Evolutionary conservation across 2,888 invertebrate species (phyloP).

Genomic region (Panopea generosa): DNA sequence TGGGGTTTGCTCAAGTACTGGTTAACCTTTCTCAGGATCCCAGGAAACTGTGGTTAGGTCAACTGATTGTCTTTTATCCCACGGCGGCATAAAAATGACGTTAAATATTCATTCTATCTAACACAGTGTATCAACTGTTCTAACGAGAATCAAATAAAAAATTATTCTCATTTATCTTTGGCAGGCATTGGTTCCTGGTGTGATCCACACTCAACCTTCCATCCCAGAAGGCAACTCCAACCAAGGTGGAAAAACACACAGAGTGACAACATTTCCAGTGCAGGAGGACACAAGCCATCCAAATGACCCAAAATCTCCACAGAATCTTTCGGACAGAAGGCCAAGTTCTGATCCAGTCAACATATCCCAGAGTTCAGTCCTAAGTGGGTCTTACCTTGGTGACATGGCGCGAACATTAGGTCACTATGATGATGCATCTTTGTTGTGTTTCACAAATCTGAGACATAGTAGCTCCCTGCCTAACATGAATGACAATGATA

Average conservation of each 20-base stretch:
- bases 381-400: slow-evolving; percentile 55
- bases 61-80: too few relatives aligned
- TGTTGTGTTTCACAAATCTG: slow-evolving; percentile 57
- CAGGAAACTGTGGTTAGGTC: too few relatives aligned
- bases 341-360: slow-evolving; percentile 60
- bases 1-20: too few relatives aligned
- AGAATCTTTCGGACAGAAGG: slow-evolving; percentile 17
- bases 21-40: too few relatives aligned
- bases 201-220: not conserved
- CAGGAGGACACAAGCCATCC: not conserved
- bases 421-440: slow-evolving; percentile 56
- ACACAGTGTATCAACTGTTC: too few relatives aligned
- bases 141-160: too few relatives aligned
- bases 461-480: slow-evolving; percentile 70
- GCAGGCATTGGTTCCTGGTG: too few relatives aligned
- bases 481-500: slow-evolving; percentile 52
- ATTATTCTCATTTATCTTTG: too few relatives aligned
- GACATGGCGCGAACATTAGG: slow-evolving; percentile 57
- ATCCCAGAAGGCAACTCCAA: slow-evolving; percentile 3
- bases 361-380: slow-evolving; percentile 50
- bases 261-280: not conserved
- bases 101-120: too few relatives aligned
- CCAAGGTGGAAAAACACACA: not conserved
- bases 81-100: too few relatives aligned
- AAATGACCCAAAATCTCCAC: not conserved